Evolutionary conservation across 53 echinoderm and acorn worm genomes (phyloP).

Genomic region (Holothuria leucospilota): DNA sequence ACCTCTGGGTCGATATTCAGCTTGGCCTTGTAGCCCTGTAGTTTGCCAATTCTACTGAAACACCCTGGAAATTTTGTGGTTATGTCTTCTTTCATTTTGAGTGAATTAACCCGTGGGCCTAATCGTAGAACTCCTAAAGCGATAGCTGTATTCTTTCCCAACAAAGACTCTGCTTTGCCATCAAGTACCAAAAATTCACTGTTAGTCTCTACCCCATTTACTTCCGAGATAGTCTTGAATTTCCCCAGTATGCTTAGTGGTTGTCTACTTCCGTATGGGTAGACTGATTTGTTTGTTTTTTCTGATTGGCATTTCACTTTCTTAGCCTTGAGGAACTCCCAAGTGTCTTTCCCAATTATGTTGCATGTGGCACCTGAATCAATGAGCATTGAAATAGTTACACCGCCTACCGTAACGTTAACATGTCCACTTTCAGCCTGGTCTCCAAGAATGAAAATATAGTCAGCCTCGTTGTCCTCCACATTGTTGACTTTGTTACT

Average conservation of each 20-base stretch:
- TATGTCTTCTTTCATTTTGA: too few species aligned
- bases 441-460: constrained; percentile 29
- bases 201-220: neutral
- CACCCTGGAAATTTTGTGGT: neutral
- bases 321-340: constrained; percentile 51
- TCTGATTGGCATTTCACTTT: constrained; percentile 52
- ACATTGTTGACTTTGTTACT: too few species aligned
- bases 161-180: constrained; percentile 30
- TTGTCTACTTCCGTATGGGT: constrained; percentile 58
- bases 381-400: constrained; percentile 53
- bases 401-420: constrained; percentile 23
- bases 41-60: constrained; percentile 52
- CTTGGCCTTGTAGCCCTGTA: constrained; percentile 44
- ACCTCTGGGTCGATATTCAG: constrained; percentile 45
- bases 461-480: neutral
- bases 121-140: constrained; percentile 28
- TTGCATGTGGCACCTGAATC: constrained; percentile 62
- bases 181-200: constrained; percentile 25
- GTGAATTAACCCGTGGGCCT: neutral
- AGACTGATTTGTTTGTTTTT: constrained; percentile 44
- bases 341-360: constrained; percentile 53
- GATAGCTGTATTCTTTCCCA: constrained; percentile 41
- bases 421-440: constrained; percentile 42
- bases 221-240: constrained; percentile 40
- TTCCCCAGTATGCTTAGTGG: constrained; percentile 56